phyloP scores from a whole-genome alignment of 1,140 invertebrate genomes.

The Drosophila burlai region DNA sequence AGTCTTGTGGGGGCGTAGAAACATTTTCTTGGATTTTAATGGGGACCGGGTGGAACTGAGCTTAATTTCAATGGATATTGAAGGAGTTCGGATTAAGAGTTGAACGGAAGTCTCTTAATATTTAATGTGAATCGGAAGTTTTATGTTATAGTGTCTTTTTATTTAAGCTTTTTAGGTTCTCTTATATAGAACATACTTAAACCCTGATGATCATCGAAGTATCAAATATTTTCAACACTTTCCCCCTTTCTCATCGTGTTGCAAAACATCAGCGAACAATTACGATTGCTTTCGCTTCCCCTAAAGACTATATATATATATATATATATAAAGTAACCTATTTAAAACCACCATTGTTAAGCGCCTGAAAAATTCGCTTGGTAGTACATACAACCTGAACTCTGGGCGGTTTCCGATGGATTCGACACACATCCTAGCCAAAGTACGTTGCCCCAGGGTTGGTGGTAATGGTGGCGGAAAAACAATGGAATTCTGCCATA shows the following conservation, averaged over 20 bases:
- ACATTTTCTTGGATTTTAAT: constrained; percentile 5
- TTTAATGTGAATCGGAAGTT: too few species aligned
- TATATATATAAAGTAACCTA: constrained; percentile 19
- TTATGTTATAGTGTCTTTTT: too few species aligned
- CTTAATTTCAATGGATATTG: constrained; percentile 10
- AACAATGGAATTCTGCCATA: constrained; percentile 63
- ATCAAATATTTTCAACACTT: constrained; percentile 1
- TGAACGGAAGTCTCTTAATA: neutral
- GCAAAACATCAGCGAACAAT: constrained; percentile 1
- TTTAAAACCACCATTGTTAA: constrained; percentile 34
- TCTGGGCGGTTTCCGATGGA: constrained; percentile 35
- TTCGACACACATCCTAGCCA: constrained; percentile 51
- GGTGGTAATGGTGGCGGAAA: constrained; percentile 26
- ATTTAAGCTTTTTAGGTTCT: neutral
- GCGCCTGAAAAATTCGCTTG: neutral
- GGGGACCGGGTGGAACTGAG: too few species aligned
- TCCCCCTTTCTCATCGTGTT: neutral
- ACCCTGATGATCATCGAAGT: neutral
- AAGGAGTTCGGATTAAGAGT: neutral
- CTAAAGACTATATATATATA: neutral
- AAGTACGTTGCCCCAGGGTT: constrained; percentile 57
- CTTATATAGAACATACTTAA: neutral
- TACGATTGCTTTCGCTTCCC: neutral
- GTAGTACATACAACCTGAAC: constrained; percentile 30
- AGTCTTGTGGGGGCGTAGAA: neutral